A percentile compares a stretch with the other conserved stretches of the same genome.
phyloP scores from a whole-genome alignment of 2,113 vertebrate species.

The Oophaga pumilio region DNA sequence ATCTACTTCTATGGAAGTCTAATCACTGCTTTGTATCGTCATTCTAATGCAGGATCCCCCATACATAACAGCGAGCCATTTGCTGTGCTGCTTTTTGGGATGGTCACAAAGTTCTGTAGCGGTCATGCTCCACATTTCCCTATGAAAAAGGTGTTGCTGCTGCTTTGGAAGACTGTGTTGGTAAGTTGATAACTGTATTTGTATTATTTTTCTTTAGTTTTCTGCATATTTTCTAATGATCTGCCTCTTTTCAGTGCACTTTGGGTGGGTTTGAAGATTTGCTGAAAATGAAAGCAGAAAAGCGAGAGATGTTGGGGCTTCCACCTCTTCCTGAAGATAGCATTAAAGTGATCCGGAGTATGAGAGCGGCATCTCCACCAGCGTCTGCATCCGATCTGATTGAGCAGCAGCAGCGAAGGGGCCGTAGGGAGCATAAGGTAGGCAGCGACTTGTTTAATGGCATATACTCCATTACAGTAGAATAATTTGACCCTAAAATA shows the following conservation, averaged over 20 bases:
- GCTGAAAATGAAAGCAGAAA: conserved; percentile 86
- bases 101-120: conserved; percentile 98
- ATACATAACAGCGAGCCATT: conserved; percentile 86
- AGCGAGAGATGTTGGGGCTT: conserved; percentile 81
- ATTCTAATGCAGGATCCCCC: conserved; percentile 13
- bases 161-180: conserved; percentile 95
- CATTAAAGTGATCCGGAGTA: conserved; percentile 91
- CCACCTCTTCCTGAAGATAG: conserved; percentile 93
- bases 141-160: conserved; percentile 94
- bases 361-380: conserved; percentile 93
- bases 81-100: conserved; percentile 94
- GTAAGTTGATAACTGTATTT: conserved; percentile 71
- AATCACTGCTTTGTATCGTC: neutral
- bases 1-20: neutral
- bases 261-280: conserved; percentile 95
- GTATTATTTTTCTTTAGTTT: neutral
- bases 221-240: neutral
- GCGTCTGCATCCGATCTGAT: conserved; percentile 96
- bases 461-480: neutral
- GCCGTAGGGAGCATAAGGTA: conserved; percentile 93
- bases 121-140: conserved; percentile 96
- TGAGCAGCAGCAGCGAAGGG: conserved; percentile 95
- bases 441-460: neutral
- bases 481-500: neutral
- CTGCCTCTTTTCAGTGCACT: conserved; percentile 78